Conservation (phyloP, 2,888 invertebrate species). For the Achlya flavicornis region DNA sequence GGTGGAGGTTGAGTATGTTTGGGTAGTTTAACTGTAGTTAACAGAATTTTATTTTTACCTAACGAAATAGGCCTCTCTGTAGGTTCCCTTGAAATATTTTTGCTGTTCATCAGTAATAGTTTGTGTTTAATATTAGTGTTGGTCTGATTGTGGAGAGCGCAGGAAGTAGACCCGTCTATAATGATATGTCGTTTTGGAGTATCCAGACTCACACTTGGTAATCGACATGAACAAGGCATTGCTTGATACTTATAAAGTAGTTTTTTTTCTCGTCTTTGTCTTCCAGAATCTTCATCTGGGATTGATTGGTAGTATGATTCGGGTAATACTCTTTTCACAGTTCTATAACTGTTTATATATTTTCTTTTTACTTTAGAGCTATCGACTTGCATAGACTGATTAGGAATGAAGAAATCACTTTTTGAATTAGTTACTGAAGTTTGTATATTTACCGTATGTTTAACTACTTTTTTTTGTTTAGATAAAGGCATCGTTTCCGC, state of each 20-base stretch:
- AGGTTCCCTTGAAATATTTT: conserved; percentile 31
- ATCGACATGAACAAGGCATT: conserved; percentile 13
- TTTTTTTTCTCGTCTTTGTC: background rate
- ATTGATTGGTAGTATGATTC: background rate
- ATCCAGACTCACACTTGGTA: conserved; percentile 19
- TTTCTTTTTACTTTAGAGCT: background rate
- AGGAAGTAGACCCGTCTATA: conserved; percentile 30
- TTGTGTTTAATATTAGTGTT: conserved; percentile 23
- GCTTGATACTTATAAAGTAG: conserved; percentile 10
- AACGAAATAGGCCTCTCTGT: conserved; percentile 54
- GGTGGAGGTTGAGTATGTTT: conserved; percentile 11
- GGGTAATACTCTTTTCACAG: background rate
- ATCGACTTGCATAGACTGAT: background rate
- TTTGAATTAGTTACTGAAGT: background rate
- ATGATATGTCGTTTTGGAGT: conserved; percentile 25
- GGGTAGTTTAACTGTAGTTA: conserved; percentile 59
- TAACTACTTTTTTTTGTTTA: background rate
- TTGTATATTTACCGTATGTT: background rate
- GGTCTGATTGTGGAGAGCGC: conserved; percentile 19
- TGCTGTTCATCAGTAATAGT: conserved; percentile 42
- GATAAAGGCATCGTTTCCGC: background rate
- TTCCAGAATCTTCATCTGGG: background rate
- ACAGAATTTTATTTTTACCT: conserved; percentile 66
- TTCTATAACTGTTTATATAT: background rate
- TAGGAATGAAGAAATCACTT: background rate